Base-by-base conservation (phyloP, 1,140 invertebrate species). In the Danaus plexippus region DNA sequence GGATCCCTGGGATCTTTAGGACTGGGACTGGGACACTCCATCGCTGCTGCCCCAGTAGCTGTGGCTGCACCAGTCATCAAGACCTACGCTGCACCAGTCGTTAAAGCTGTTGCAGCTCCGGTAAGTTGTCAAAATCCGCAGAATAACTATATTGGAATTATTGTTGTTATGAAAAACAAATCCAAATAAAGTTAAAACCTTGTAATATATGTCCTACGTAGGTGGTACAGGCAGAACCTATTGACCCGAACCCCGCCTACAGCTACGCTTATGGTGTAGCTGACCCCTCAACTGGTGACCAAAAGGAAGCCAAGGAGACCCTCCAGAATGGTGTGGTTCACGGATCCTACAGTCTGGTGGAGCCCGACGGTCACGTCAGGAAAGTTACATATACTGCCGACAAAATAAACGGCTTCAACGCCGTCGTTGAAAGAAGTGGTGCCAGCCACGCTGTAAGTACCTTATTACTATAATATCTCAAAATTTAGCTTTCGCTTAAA, bases 211-310 rank as follows among this genome's bases (percentile, higher is more conserved):
- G 3, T 15, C 10, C 47, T 22, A 15, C 40, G 46, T 40, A 82
- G 79, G 60, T 82, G 8, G 73, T 85, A 11, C 75, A 70, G 48
- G 80, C 88, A 0, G 91, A 93, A 73, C 89, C 91, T 13, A 88
- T 90, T 62, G 91, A 93, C 79, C 89, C 91, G 6, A 89, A 92
- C 81, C 93, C 92, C 3, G 89, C 91, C 45, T 94, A 94, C 77
- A 91, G 89, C 72, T 93, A 90, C 84, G 89, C 90, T 13, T 94
- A 94, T 79, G 91, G 91, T 43, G 91, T 94, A 1, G 88, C 90
- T 9, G 93, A 94, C 73, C 90, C 90, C 0, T 81, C 89, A 61
- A 94, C 91, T 18, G 92, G 93, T 47, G 92, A 93, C 77, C 91
- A 91, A 61, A 92, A 93, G 74, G 89, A 89, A 71, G 89, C 90